Percentiles rank a stretch among this genome's conserved stretches.
phyloP scores from a whole-genome alignment of 2,797 vertebrate species.

The Peromyscus attwateri region DNA sequence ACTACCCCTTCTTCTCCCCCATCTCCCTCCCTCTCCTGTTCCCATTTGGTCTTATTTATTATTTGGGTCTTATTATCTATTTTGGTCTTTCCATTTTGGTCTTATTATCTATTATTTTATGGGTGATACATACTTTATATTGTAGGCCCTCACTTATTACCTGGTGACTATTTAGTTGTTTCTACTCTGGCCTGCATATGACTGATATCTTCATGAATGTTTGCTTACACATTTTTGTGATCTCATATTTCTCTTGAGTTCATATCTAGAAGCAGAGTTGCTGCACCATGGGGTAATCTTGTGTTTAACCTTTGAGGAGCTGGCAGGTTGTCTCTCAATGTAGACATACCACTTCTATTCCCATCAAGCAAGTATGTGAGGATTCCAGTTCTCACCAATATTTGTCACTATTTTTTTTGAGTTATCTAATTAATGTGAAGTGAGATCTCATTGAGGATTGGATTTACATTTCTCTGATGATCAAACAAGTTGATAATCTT shows the following conservation, averaged over 20 bases:
- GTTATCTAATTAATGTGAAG: not conserved
- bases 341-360: not conserved
- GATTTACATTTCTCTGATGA: not conserved
- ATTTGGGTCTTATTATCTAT: not conserved
- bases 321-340: not conserved
- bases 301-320: not conserved
- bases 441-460: not conserved
- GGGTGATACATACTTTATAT: not conserved
- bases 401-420: not conserved
- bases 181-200: not conserved
- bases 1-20: not conserved
- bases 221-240: not conserved
- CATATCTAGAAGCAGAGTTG: not conserved
- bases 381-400: not conserved
- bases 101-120: not conserved
- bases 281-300: not conserved
- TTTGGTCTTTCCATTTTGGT: no score
- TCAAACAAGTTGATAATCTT: not conserved
- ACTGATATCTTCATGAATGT: not conserved
- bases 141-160: not conserved
- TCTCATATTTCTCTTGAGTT: not conserved
- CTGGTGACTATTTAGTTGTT: not conserved
- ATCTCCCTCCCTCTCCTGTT: not conserved
- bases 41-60: not conserved
- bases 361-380: not conserved